These are phyloP conservation scores for Xestia sexstrigata DNA, from an alignment of 2,888 invertebrate genomes.

Conservation along the genomic window DNA sequence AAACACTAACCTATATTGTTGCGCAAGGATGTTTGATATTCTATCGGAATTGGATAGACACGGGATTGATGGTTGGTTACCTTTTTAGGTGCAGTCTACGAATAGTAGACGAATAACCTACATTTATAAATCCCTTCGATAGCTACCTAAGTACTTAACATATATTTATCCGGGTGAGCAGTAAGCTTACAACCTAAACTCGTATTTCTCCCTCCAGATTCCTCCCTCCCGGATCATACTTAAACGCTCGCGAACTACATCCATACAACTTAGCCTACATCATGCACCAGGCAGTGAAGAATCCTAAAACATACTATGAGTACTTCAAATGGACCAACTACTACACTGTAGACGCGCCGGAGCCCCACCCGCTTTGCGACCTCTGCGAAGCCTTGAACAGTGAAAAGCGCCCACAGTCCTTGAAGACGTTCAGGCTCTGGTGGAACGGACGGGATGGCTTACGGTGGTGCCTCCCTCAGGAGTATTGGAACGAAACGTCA, in stretches of 20 bases:
- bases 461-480: constrained; percentile 74
- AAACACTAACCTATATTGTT: neutral
- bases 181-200: neutral
- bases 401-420: constrained; percentile 58
- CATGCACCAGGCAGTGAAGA: constrained; percentile 71
- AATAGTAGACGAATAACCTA: neutral
- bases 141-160: neutral
- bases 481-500: constrained; percentile 71
- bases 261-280: constrained; percentile 77
- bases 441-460: constrained; percentile 77
- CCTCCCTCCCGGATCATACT: constrained; percentile 78
- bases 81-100: neutral
- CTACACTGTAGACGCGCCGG: constrained; percentile 70
- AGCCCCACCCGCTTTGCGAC: constrained; percentile 73
- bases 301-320: constrained; percentile 67
- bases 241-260: constrained; percentile 76
- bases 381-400: constrained; percentile 75
- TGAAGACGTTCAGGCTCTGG: constrained; percentile 76
- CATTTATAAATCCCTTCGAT: neutral
- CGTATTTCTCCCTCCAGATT: constrained; percentile 71
- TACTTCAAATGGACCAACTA: constrained; percentile 80
- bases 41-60: neutral
- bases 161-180: neutral
- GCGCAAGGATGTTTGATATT: neutral
- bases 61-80: too few species aligned